Conservation (phyloP, 2,888 invertebrate genomes). For the Apamea sordens region DNA sequence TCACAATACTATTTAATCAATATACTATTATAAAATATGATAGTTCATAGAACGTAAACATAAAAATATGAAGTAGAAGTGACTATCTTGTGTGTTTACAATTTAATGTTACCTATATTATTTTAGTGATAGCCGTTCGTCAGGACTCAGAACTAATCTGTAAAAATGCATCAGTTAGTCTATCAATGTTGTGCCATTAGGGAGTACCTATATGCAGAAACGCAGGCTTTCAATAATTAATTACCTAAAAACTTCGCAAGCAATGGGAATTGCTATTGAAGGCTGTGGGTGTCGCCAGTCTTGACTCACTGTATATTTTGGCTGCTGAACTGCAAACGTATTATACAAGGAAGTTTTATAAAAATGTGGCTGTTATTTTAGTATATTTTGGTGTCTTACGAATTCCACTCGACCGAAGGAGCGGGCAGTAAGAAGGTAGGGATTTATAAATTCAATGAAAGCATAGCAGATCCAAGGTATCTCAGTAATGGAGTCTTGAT, state of each 20-base stretch:
- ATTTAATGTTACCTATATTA: background rate
- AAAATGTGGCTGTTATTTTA: background rate
- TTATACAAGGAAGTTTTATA: background rate
- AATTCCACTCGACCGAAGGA: too few species aligned
- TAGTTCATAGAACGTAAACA: background rate
- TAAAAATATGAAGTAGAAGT: background rate
- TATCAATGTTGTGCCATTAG: background rate
- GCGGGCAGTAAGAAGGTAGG: background rate
- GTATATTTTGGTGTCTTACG: background rate
- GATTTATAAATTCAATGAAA: background rate
- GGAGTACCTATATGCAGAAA: background rate
- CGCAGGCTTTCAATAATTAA: background rate
- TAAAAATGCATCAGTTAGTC: background rate
- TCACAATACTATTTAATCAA: too few species aligned
- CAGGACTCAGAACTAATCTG: background rate
- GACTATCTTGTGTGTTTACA: background rate
- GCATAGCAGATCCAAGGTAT: background rate
- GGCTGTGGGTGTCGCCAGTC: background rate
- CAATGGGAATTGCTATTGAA: background rate
- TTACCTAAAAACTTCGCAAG: background rate
- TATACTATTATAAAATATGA: background rate
- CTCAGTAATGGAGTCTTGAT: background rate
- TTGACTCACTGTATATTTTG: background rate
- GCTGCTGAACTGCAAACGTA: background rate
- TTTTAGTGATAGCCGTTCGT: background rate